phyloP scores from a whole-genome alignment of 1,140 invertebrate genomes.

The Phymorhynchus buccinoides region DNA sequence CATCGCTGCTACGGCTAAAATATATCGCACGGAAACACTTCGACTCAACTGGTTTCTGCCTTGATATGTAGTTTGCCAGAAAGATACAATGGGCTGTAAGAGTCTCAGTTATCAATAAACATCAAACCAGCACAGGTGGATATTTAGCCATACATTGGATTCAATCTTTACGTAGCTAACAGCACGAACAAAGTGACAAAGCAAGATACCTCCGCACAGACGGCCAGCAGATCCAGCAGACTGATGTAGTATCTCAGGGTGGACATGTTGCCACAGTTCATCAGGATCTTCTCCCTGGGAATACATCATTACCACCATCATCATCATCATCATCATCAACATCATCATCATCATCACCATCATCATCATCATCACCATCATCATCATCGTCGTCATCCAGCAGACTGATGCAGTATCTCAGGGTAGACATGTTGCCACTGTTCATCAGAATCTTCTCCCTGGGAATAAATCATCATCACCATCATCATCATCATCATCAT shows the following conservation, averaged over 20 bases:
- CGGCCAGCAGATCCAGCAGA: constrained; percentile 63
- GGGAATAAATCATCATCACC: background rate
- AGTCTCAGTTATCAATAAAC: too few relatives aligned
- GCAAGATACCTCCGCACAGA: constrained; percentile 66
- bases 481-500: too few relatives aligned
- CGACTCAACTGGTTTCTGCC: too few relatives aligned
- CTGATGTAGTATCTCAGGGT: constrained; percentile 66
- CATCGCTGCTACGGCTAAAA: too few relatives aligned
- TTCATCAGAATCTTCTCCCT: constrained; percentile 64
- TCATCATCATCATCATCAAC: background rate
- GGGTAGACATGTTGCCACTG: constrained; percentile 53
- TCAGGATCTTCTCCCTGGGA: constrained; percentile 65
- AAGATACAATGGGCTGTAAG: too few relatives aligned
- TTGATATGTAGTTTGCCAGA: too few relatives aligned
- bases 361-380: background rate
- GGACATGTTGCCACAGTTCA: constrained; percentile 54
- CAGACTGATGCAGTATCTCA: constrained; percentile 66
- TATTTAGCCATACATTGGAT: too few relatives aligned
- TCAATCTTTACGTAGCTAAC: too few relatives aligned
- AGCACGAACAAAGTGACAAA: too few relatives aligned
- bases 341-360: background rate
- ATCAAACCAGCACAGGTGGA: too few relatives aligned
- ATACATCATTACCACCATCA: too few relatives aligned
- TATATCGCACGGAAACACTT: too few relatives aligned
- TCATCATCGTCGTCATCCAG: constrained; percentile 56